phyloP scores from a whole-genome alignment of 2,888 invertebrate species.

The Conus canariensis region DNA sequence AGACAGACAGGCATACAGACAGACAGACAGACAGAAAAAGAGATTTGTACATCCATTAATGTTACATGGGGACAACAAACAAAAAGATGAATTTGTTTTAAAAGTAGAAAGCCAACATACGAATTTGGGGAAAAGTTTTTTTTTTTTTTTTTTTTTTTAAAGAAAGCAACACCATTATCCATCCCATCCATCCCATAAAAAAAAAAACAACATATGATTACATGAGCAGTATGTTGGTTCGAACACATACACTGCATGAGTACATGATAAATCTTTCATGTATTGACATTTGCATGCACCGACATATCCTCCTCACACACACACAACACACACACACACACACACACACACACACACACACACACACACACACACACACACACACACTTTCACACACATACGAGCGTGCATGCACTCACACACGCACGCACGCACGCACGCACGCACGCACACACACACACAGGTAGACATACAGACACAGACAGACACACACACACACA shows the following conservation, averaged over 20 bases:
- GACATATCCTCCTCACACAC: too few relatives aligned
- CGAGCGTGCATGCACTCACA: neutral
- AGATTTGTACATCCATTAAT: too few relatives aligned
- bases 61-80: neutral
- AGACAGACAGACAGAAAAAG: neutral
- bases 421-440: neutral
- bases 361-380: conserved; percentile 20
- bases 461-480: too few relatives aligned
- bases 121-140: too few relatives aligned
- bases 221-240: too few relatives aligned
- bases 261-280: neutral
- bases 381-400: neutral
- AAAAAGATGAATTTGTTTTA: neutral
- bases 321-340: neutral
- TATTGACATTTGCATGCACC: too few relatives aligned
- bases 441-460: too few relatives aligned
- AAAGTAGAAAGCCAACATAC: neutral
- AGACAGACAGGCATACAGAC: neutral
- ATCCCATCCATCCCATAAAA: too few relatives aligned
- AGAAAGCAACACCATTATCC: neutral
- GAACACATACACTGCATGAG: neutral
- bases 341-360: conserved; percentile 27
- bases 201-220: too few relatives aligned
- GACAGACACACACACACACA: too few relatives aligned
- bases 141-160: neutral